phyloP scores from a whole-genome alignment of 1,140 invertebrate species.

The Battus philenor region DNA sequence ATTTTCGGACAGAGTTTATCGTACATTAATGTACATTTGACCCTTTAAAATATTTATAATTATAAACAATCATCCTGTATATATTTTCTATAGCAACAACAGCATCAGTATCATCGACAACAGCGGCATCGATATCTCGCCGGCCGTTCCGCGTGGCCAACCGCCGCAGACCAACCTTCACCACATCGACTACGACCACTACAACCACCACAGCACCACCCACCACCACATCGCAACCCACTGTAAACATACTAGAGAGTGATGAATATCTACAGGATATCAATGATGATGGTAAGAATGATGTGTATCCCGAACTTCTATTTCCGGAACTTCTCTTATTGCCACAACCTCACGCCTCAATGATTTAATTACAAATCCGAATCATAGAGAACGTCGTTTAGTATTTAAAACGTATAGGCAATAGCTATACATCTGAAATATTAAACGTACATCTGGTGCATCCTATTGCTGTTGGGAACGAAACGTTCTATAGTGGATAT shows the following conservation, averaged over 20 bases:
- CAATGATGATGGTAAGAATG: slow-evolving; percentile 43
- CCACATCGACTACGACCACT: slow-evolving; percentile 24
- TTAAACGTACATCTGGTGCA: no score
- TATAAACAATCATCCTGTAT: not conserved
- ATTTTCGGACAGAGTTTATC: no score
- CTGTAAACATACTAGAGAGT: slow-evolving; percentile 30
- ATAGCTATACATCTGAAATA: no score
- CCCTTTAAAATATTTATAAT: not conserved
- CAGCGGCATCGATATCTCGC: slow-evolving; percentile 21
- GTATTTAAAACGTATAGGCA: no score
- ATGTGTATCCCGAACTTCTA: no score
- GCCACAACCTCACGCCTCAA: no score
- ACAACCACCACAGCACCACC: slow-evolving; percentile 29
- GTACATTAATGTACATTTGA: not conserved
- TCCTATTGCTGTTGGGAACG: no score
- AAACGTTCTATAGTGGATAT: no score
- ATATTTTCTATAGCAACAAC: slow-evolving; percentile 18
- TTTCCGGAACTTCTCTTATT: no score
- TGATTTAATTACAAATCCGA: no score
- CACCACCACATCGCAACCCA: slow-evolving; percentile 29
- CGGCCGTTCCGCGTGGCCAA: slow-evolving; percentile 46
- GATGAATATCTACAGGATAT: slow-evolving; percentile 58
- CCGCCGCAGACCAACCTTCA: slow-evolving; percentile 35
- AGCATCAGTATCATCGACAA: slow-evolving; percentile 18
- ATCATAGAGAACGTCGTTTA: no score